Evolutionary conservation across 1,140 invertebrate genomes (phyloP), one percentile per base, ranked within the genome.

Genomic region (Sycophaga agraensis): DNA sequence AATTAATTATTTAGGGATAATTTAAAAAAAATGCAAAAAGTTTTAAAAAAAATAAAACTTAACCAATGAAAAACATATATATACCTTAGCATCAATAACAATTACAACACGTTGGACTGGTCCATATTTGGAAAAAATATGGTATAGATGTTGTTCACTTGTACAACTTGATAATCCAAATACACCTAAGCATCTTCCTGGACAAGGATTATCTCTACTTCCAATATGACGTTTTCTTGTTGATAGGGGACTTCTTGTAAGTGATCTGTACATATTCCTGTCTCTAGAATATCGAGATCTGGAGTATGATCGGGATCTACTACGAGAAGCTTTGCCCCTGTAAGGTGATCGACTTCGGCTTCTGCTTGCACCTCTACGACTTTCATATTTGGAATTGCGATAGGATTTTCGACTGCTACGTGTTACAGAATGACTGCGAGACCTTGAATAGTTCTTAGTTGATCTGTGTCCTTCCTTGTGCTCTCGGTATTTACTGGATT

Each of bases 141-240:
- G 90, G 73, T 92, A 88, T n/a, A 99, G 85, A 73, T 97, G 92
- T 61, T 92, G 85, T 75, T 98, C 95, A 1, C 93, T 92, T 2
- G 96, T 98, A 71, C 93, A 90, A 8, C 96, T 87, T 72, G 92
- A 96, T 9, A 98, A 82, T 0, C 96, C 96, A 82, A 99, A 99
- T 4, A 98, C 90, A 3, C 96, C 96, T 24, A 98, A 82, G 75
- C 96, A 98, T 34, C 91, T 84, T 14, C 89, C 93, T 2, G 91
- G 89, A 49, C 89, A 87, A 0, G 95, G 94, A 78, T 94, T 90
- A 66, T 98, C 95, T 76, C 84, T 71, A 57, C 82, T 83, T 8
- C 84, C 84, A n/a, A 81, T 71, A 62, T 86, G 84, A n/a, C 84
- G 76, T 64, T 82, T 77, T 66, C 84, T 79, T 17, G 79, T 82